Percentiles rank a stretch among this genome's conserved stretches.
These are phyloP conservation scores for Dysmachus trigonus DNA, from an alignment of 2,888 invertebrate species.

Conservation along the genomic window DNA sequence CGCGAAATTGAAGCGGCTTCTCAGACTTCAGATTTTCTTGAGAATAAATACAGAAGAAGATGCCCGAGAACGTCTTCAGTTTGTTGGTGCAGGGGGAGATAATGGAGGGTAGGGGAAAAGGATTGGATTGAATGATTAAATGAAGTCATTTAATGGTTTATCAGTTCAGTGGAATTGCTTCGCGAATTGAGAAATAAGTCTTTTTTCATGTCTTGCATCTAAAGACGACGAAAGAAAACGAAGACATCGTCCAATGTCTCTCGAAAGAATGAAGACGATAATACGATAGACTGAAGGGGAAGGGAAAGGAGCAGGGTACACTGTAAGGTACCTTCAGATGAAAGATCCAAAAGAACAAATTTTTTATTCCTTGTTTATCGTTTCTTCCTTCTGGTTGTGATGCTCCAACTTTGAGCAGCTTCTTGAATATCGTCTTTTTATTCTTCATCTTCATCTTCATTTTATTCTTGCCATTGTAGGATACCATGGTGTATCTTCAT, in stretches of 20 bases:
- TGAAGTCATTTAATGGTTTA: slow-evolving; percentile 46
- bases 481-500: neutral
- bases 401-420: slow-evolving; percentile 4
- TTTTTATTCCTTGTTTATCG: slow-evolving; percentile 29
- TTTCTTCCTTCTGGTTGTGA: neutral
- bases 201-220: neutral
- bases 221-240: neutral
- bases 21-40: too few species aligned
- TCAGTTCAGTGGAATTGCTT: slow-evolving; percentile 29
- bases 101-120: neutral
- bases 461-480: neutral
- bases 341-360: neutral
- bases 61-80: too few species aligned
- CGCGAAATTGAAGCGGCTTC: too few species aligned
- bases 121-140: slow-evolving; percentile 29
- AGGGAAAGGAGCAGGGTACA: neutral
- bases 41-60: too few species aligned
- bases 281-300: too few species aligned
- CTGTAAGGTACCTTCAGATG: neutral
- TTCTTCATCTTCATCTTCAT: neutral
- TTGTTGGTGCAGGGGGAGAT: neutral
- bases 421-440: neutral
- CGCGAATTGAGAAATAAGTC: slow-evolving; percentile 23
- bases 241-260: too few species aligned
- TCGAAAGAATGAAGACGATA: too few species aligned